phyloP scores from a whole-genome alignment of 30 jellyfish, hydroid and myxozoan species.

The Nemopilema nomurai region DNA sequence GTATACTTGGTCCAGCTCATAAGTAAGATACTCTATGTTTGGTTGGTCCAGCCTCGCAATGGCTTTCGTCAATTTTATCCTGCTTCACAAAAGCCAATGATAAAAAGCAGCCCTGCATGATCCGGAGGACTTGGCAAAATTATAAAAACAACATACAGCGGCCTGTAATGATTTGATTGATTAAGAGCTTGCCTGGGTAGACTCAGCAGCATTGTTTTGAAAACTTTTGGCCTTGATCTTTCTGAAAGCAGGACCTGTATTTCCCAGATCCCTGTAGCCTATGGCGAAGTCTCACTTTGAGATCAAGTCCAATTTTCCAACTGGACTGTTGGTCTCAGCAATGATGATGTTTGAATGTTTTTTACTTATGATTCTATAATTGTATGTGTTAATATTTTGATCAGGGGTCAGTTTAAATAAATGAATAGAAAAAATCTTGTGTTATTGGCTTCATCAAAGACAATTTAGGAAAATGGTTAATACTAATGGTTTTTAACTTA shows the following conservation, averaged over 20 bases:
- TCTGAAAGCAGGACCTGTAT: background rate
- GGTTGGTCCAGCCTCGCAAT: too few species aligned
- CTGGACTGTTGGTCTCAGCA: too few species aligned
- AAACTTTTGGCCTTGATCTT: background rate
- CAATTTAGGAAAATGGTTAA: too few species aligned
- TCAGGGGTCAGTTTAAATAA: too few species aligned
- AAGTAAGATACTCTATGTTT: background rate
- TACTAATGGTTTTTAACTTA: too few species aligned
- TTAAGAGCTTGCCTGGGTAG: background rate
- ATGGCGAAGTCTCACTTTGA: background rate
- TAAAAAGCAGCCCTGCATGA: background rate
- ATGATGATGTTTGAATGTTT: too few species aligned
- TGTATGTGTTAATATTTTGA: too few species aligned
- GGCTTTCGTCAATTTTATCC: too few species aligned
- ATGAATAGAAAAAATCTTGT: too few species aligned
- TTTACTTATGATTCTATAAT: too few species aligned
- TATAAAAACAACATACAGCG: background rate
- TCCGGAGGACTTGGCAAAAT: background rate
- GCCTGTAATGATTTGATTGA: background rate
- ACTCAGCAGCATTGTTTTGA: background rate
- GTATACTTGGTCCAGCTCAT: background rate
- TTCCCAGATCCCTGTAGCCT: background rate
- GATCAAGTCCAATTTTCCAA: background rate
- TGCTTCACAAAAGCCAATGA: background rate
- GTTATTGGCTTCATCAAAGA: too few species aligned